These are phyloP conservation scores for Callorhinus ursinus DNA, from an alignment of 2,113 vertebrate species.

Conservation along the genomic window DNA sequence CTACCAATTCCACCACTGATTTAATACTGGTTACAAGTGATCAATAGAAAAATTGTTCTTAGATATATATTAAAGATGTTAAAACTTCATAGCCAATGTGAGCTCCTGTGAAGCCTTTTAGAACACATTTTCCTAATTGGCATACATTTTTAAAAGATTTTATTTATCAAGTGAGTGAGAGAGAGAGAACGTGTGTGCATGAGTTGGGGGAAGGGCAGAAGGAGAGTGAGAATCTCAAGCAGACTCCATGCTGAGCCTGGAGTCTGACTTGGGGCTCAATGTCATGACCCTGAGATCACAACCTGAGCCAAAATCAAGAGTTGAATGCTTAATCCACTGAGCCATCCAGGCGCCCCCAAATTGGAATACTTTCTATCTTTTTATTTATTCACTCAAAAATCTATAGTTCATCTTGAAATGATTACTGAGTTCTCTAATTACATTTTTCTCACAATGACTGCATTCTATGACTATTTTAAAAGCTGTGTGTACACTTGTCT, in stretches of 20 bases:
- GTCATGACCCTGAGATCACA: not conserved
- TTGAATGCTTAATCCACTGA: not conserved
- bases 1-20: not conserved
- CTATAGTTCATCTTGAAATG: not conserved
- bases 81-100: not conserved
- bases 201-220: not conserved
- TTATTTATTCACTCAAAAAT: not conserved
- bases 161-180: not conserved
- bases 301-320: not conserved
- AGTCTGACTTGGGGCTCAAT: not conserved
- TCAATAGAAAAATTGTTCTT: not conserved
- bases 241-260: not conserved
- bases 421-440: not conserved
- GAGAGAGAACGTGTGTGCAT: not conserved
- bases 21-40: not conserved
- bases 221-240: not conserved
- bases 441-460: not conserved
- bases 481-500: not conserved
- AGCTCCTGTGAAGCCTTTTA: not conserved
- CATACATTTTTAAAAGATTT: not conserved
- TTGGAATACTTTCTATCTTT: not conserved
- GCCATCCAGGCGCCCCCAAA: not conserved
- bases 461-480: not conserved
- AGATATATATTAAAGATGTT: not conserved
- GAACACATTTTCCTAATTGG: not conserved